These are phyloP conservation scores for Lochmaea crataegi DNA, from an alignment of 2,888 invertebrate genomes.

Conservation along the genomic window DNA sequence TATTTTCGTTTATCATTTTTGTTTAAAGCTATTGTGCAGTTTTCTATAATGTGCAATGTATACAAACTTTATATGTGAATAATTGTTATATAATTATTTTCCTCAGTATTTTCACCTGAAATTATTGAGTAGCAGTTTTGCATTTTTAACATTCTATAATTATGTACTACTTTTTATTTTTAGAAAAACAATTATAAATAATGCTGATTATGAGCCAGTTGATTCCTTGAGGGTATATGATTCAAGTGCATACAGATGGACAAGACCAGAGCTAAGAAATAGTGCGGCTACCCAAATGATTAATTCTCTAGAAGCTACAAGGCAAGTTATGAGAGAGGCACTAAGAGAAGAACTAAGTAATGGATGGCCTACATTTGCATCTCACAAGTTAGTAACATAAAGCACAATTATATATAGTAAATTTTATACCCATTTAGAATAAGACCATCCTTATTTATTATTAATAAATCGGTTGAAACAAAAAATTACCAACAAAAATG, in stretches of 20 bases:
- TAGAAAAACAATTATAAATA: constrained; percentile 58
- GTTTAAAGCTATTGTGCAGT: too few species aligned
- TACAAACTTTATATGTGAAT: too few species aligned
- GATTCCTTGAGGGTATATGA: constrained; percentile 47
- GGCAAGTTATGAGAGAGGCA: constrained; percentile 51
- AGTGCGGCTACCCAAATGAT: constrained; percentile 55
- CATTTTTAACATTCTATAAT: neutral
- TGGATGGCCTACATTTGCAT: constrained; percentile 51
- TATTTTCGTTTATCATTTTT: too few species aligned
- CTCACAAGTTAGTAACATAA: constrained; percentile 47
- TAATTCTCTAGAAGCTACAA: constrained; percentile 51
- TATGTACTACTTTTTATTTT: constrained; percentile 28
- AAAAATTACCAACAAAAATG: too few species aligned
- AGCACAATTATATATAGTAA: too few species aligned
- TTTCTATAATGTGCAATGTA: too few species aligned
- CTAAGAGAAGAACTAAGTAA: constrained; percentile 50
- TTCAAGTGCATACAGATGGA: constrained; percentile 54
- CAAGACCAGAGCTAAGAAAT: constrained; percentile 50
- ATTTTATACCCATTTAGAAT: too few species aligned
- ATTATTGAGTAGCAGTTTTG: too few species aligned
- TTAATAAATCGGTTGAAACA: too few species aligned
- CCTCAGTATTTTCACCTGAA: too few species aligned
- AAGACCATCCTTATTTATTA: too few species aligned
- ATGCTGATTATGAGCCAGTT: constrained; percentile 49
- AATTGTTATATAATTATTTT: too few species aligned